Percentiles rank a stretch among this genome's conserved stretches.
These are phyloP conservation scores for Lithophane semibrunnea DNA, from an alignment of 2,888 invertebrate species.

Conservation along the genomic window DNA sequence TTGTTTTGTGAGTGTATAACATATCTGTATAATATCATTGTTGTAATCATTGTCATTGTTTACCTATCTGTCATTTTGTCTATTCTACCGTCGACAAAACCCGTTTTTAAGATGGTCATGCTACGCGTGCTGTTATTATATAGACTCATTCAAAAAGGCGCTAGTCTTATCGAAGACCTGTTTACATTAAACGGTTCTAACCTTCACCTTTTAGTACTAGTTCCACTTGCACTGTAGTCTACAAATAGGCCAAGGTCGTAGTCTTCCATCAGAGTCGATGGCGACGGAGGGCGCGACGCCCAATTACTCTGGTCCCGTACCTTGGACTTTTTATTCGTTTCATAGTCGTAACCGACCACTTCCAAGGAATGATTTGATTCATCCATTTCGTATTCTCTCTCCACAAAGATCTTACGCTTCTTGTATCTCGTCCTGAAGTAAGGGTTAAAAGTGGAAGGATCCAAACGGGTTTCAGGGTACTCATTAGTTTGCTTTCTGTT, in stretches of 20 bases:
- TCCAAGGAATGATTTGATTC: conserved; percentile 72
- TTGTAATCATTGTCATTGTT: too few relatives aligned
- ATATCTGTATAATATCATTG: too few relatives aligned
- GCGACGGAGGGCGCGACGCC: conserved; percentile 39
- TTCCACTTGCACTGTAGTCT: background rate
- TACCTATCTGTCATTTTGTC: too few relatives aligned
- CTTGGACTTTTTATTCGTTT: background rate
- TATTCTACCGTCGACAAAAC: too few relatives aligned
- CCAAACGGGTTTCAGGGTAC: background rate
- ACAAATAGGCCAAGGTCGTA: background rate
- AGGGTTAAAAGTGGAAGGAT: background rate
- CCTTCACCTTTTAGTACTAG: fast-evolving
- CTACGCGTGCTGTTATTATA: background rate
- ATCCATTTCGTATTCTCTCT: conserved; percentile 7
- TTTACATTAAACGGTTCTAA: background rate
- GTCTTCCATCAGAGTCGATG: conserved; percentile 34
- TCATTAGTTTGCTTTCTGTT: conserved; percentile 39
- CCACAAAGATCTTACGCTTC: background rate
- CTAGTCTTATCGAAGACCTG: background rate
- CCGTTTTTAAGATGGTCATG: too few relatives aligned
- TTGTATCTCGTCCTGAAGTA: background rate
- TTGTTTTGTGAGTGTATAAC: too few relatives aligned
- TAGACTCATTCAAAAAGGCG: background rate
- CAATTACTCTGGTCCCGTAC: background rate
- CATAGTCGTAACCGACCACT: conserved; percentile 73